A percentile compares a stretch with the other conserved stretches of the same genome.
Evolutionary conservation across 2,113 vertebrate species (phyloP).

Genomic region (Trematomus loennbergii): DNA sequence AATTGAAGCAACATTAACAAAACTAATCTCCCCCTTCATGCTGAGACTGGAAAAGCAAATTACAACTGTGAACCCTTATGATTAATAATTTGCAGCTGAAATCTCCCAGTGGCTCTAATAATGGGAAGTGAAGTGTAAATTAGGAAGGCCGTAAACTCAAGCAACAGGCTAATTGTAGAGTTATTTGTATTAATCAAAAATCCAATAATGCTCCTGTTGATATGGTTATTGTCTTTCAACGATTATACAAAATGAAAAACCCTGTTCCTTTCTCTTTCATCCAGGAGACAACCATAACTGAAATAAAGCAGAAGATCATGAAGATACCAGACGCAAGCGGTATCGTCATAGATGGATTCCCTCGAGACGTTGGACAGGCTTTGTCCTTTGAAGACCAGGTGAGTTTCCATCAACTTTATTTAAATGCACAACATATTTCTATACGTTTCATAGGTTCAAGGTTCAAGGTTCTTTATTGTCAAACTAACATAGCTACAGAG

Average conservation of each 20-base stretch:
- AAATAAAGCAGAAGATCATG: conserved; percentile 99
- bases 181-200: conserved; percentile 24
- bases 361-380: conserved; percentile 95
- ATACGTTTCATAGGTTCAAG: no score
- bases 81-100: conserved; percentile 7
- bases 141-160: neutral
- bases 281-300: conserved; percentile 99
- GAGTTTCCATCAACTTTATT: conserved; percentile 64
- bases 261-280: conserved; percentile 24
- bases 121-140: conserved; percentile 5
- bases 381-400: conserved; percentile 99
- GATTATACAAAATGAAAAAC: conserved; percentile 10
- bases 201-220: neutral
- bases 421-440: no score
- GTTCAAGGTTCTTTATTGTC: no score
- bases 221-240: neutral
- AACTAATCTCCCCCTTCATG: neutral
- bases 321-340: conserved; percentile 96
- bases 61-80: neutral
- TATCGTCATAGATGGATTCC: conserved; percentile 97
- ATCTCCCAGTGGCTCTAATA: neutral
- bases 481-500: no score
- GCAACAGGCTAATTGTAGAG: conserved; percentile 2
- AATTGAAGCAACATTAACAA: conserved; percentile 9
- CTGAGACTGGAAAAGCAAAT: neutral